These are phyloP conservation scores for Anisognathus igniventris DNA, from an alignment of 2,797 vertebrate species.

Conservation along the genomic window DNA sequence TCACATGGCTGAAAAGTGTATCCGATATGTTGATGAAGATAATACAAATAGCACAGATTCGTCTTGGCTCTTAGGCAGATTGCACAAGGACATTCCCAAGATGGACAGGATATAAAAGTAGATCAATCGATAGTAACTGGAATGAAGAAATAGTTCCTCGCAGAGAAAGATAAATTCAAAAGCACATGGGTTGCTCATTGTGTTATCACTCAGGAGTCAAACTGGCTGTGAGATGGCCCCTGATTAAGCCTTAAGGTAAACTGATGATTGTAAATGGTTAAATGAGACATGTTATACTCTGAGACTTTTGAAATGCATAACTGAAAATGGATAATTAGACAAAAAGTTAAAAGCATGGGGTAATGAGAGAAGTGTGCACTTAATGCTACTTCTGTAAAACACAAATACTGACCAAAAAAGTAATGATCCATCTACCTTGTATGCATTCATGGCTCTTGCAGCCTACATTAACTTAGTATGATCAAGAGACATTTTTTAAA, in stretches of 20 bases:
- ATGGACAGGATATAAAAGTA: background rate
- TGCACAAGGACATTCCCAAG: background rate
- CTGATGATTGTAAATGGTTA: background rate
- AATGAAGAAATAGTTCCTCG: constrained; percentile 1
- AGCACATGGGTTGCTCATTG: background rate
- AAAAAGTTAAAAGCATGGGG: background rate
- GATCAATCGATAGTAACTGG: background rate
- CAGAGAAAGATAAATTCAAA: background rate
- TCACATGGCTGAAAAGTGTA: background rate
- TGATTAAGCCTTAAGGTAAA: background rate
- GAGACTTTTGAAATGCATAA: constrained; percentile 27
- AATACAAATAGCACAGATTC: background rate
- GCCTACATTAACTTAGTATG: background rate
- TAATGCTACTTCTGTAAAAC: background rate
- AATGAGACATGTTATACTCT: background rate
- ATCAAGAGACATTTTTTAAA: background rate
- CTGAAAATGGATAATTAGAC: constrained; percentile 15
- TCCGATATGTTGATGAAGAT: background rate
- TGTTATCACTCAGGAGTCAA: background rate
- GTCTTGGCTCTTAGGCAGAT: background rate
- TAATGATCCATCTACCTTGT: background rate
- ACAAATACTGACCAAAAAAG: background rate
- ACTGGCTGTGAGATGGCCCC: background rate
- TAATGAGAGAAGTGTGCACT: background rate
- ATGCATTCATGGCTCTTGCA: background rate